phyloP scores from a whole-genome alignment of 2,113 vertebrate species.

The Vidua chalybeata region DNA sequence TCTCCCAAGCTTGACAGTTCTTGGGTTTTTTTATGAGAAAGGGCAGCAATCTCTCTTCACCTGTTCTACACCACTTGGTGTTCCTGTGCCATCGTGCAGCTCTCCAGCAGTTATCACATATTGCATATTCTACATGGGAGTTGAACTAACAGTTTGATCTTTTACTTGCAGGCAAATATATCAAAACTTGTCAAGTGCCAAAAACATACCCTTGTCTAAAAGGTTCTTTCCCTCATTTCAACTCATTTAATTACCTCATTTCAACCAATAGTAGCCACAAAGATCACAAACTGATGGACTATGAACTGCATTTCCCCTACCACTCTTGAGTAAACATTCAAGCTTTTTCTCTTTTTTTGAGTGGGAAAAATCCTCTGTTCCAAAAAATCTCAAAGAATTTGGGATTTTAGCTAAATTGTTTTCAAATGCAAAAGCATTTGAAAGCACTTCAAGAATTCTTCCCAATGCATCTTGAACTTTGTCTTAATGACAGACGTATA shows the following conservation, averaged over 20 bases:
- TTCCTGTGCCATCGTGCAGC: not conserved
- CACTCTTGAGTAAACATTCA: not conserved
- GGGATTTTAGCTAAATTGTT: not conserved
- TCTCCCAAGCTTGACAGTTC: not conserved
- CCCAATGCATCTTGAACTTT: not conserved
- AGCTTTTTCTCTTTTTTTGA: not conserved
- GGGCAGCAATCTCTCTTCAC: not conserved
- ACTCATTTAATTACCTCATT: not conserved
- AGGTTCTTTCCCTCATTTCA: not conserved
- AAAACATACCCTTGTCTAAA: not conserved
- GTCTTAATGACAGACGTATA: not conserved
- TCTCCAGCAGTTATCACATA: not conserved
- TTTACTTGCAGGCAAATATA: not conserved
- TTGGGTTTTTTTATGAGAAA: not conserved
- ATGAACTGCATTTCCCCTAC: not conserved
- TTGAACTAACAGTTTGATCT: not conserved
- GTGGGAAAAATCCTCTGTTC: not conserved
- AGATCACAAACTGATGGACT: not conserved
- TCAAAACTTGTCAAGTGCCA: not conserved
- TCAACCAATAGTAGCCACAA: not conserved
- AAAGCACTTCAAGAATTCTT: not conserved
- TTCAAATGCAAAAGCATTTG: not conserved
- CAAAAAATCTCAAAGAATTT: not conserved
- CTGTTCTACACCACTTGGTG: not conserved
- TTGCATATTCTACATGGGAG: not conserved